A percentile compares a stretch with the other conserved stretches of the same genome.
These are phyloP conservation scores for Scaptodrosophila lebanonensis DNA, from an alignment of 1,140 invertebrate genomes.

Conservation along the genomic window DNA sequence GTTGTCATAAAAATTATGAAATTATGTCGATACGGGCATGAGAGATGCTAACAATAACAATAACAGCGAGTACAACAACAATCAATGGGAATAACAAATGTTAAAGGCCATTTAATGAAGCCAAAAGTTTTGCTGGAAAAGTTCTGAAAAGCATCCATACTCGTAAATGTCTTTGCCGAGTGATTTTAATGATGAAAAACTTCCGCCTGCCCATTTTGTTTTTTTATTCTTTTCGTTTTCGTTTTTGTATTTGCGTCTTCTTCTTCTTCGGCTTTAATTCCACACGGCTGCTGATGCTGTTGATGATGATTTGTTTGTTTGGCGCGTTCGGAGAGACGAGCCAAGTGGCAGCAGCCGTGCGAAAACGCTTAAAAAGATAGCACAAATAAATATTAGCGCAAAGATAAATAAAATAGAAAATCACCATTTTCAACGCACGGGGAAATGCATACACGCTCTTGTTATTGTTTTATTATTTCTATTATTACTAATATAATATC, in stretches of 20 bases:
- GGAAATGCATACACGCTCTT: too few relatives aligned
- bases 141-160: background rate
- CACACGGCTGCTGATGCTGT: background rate
- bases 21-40: slow-evolving; percentile 39
- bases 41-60: background rate
- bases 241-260: too few relatives aligned
- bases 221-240: slow-evolving; percentile 24
- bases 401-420: slow-evolving; percentile 50
- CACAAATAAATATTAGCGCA: slow-evolving; percentile 22
- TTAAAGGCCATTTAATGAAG: background rate
- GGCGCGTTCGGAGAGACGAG: slow-evolving; percentile 15
- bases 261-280: too few relatives aligned
- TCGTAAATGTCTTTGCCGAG: slow-evolving; percentile 21
- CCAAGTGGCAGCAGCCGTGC: background rate
- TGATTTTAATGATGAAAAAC: slow-evolving; percentile 59
- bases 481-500: too few relatives aligned
- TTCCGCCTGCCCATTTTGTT: slow-evolving; percentile 28
- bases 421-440: too few relatives aligned
- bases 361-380: slow-evolving; percentile 13
- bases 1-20: slow-evolving; percentile 64
- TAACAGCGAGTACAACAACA: background rate
- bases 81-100: too few relatives aligned
- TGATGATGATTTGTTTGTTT: slow-evolving; percentile 36
- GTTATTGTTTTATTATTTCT: too few relatives aligned
- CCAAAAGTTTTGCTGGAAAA: background rate